These are phyloP conservation scores for Pseudomugil gertrudae DNA, from an alignment of 2,797 vertebrate genomes.

Conservation along the genomic window DNA sequence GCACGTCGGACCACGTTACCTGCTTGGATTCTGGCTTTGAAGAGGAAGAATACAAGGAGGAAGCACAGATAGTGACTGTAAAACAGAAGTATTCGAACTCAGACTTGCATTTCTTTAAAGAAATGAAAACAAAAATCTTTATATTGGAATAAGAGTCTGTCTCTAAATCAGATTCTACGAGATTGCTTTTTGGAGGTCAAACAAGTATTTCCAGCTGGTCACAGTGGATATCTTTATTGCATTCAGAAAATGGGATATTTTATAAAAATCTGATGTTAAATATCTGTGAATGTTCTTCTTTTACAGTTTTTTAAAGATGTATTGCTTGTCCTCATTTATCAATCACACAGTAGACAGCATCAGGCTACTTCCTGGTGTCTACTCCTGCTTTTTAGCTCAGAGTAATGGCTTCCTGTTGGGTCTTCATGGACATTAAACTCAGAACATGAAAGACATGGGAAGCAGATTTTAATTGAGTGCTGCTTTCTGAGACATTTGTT, in stretches of 20 bases:
- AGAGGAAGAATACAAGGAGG: slow-evolving; percentile 65
- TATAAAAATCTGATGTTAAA: not conserved
- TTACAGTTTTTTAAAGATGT: slow-evolving; percentile 1
- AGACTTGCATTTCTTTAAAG: not conserved
- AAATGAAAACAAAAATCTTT: not conserved
- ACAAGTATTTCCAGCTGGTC: not conserved
- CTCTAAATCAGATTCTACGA: too few relatives aligned
- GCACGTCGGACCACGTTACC: slow-evolving; percentile 57
- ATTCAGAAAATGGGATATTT: not conserved
- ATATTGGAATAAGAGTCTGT: too few relatives aligned
- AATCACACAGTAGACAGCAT: slow-evolving; percentile 1
- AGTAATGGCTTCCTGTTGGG: slow-evolving; percentile 28
- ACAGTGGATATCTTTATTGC: not conserved
- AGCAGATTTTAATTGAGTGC: slow-evolving; percentile 11
- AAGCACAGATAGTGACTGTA: slow-evolving; percentile 54
- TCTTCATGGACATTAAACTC: slow-evolving; percentile 29
- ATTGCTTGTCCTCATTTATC: not conserved
- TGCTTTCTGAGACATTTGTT: slow-evolving; percentile 8
- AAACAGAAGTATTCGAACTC: not conserved
- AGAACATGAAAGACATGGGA: slow-evolving; percentile 10
- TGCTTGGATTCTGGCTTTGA: slow-evolving; percentile 78
- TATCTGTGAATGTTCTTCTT: not conserved
- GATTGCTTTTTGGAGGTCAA: not conserved
- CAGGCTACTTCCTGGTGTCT: slow-evolving; percentile 12
- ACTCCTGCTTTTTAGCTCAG: slow-evolving; percentile 30